phyloP scores from a whole-genome alignment of 2,113 vertebrate species.

The Crotalus viridis region DNA sequence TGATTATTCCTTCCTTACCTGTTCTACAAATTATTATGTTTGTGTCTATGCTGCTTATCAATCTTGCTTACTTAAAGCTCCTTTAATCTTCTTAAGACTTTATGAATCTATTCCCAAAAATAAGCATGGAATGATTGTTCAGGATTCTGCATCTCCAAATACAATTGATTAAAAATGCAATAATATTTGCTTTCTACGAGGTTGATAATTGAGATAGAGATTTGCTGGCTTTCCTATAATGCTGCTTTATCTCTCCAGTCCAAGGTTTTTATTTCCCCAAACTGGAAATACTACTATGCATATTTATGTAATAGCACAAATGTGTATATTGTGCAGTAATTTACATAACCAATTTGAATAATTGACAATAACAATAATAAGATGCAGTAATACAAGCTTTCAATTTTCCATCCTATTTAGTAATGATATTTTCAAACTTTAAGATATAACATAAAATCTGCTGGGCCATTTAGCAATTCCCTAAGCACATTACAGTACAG shows the following conservation, averaged over 20 bases:
- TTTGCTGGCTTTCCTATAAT: conserved; percentile 19
- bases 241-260: conserved; percentile 11
- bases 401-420: conserved; percentile 12
- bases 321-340: conserved; percentile 28
- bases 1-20: conserved; percentile 37
- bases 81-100: conserved; percentile 35
- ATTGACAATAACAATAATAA: conserved; percentile 49
- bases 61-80: conserved; percentile 29
- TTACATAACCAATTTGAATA: conserved; percentile 44
- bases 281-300: background rate
- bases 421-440: background rate
- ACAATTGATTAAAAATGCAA: background rate
- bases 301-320: conserved; percentile 13
- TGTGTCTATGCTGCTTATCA: conserved; percentile 7
- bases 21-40: conserved; percentile 22
- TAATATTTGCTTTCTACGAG: background rate
- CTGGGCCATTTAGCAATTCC: background rate
- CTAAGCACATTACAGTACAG: background rate
- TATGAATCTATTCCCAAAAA: conserved; percentile 39
- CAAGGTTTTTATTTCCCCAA: conserved; percentile 16
- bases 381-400: conserved; percentile 29
- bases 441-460: background rate
- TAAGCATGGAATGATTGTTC: conserved; percentile 39
- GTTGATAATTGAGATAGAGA: conserved; percentile 10
- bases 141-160: conserved; percentile 1